Evolutionary conservation across 2,888 invertebrate species (phyloP).

Genomic region (Dasysyrphus albostriatus): DNA sequence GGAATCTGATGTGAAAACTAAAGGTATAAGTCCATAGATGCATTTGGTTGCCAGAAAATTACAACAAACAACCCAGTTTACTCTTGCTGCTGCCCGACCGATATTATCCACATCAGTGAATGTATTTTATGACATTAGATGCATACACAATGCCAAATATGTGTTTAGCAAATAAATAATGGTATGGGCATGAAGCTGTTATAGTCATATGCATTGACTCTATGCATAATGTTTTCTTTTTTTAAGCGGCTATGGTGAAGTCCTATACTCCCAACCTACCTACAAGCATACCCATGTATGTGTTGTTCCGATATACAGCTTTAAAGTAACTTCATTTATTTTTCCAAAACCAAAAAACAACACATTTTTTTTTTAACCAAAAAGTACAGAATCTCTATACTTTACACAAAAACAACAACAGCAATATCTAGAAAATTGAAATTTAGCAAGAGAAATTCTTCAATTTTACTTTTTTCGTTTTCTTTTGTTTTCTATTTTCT

Average conservation of each 20-base stretch:
- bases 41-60: not conserved
- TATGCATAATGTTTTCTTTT: not conserved
- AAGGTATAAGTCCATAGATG: not conserved
- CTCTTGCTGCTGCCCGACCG: not conserved
- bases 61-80: not conserved
- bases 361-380: not conserved
- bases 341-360: not conserved
- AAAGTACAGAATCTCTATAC: not conserved
- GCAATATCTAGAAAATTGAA: not conserved
- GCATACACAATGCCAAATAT: conserved; percentile 10
- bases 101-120: not conserved
- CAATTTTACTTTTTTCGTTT: too few relatives aligned
- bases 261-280: not conserved
- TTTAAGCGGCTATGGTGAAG: not conserved
- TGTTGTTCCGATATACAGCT: not conserved
- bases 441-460: not conserved
- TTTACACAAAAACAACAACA: too few relatives aligned
- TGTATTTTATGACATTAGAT: conserved; percentile 15
- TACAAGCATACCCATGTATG: not conserved
- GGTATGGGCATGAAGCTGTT: not conserved
- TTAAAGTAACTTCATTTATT: conserved; percentile 4
- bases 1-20: too few relatives aligned
- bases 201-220: not conserved
- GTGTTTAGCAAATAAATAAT: conserved; percentile 4
- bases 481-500: not conserved